A percentile compares a stretch with the other conserved stretches of the same genome.
These are phyloP conservation scores for Augochlora pura DNA, from an alignment of 1,140 invertebrate species.

Conservation along the genomic window DNA sequence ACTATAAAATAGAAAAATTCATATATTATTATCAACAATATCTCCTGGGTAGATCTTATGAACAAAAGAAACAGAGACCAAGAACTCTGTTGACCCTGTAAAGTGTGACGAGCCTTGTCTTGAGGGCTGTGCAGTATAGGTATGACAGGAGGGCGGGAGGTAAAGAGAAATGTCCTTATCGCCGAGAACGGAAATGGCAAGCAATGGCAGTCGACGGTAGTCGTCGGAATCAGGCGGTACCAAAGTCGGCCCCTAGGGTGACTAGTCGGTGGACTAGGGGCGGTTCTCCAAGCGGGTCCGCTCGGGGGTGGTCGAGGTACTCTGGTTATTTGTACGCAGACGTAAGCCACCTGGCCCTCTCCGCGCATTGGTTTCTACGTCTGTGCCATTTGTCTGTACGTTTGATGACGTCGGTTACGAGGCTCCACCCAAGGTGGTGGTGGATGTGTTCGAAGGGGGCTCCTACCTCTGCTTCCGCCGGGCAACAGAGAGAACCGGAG, in stretches of 20 bases:
- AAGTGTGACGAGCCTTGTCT: too few relatives aligned
- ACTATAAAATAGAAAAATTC: too few relatives aligned
- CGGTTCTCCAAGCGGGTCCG: slow-evolving; percentile 62
- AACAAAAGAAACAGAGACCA: too few relatives aligned
- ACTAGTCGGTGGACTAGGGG: slow-evolving; percentile 38
- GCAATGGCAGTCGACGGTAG: slow-evolving; percentile 49
- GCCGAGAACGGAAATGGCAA: slow-evolving; percentile 36
- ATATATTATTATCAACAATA: too few relatives aligned
- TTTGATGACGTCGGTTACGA: slow-evolving; percentile 74
- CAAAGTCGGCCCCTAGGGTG: slow-evolving; percentile 43
- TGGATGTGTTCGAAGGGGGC: slow-evolving; percentile 35
- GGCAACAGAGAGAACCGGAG: slow-evolving; percentile 29
- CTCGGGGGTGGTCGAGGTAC: slow-evolving; percentile 33
- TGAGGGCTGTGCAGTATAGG: too few relatives aligned
- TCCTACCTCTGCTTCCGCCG: slow-evolving; percentile 44
- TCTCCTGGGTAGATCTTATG: too few relatives aligned
- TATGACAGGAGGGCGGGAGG: too few relatives aligned
- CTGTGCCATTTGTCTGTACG: slow-evolving; percentile 75
- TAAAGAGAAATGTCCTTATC: background rate
- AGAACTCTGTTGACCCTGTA: too few relatives aligned
- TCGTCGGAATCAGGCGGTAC: slow-evolving; percentile 46
- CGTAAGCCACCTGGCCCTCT: slow-evolving; percentile 60
- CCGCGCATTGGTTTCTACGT: slow-evolving; percentile 79
- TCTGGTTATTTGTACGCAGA: slow-evolving; percentile 66
- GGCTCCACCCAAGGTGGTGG: slow-evolving; percentile 75